phyloP scores from a whole-genome alignment of 2,888 invertebrate genomes.

The Anarsia innoxiella region DNA sequence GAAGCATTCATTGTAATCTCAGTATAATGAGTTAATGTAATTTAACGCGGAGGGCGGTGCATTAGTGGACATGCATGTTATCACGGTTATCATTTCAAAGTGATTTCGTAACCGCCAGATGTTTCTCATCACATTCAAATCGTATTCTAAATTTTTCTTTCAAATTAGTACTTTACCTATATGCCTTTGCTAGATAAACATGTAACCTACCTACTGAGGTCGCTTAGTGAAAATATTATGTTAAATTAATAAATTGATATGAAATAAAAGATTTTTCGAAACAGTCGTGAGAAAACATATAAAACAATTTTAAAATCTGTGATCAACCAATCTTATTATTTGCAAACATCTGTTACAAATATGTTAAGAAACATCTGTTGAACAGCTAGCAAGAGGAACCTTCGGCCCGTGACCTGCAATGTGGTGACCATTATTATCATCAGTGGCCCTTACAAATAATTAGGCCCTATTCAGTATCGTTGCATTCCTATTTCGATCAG shows the following conservation, averaged over 20 bases:
- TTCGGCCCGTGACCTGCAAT: conserved; percentile 45
- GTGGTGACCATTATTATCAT: conserved; percentile 43
- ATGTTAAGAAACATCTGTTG: conserved; percentile 59
- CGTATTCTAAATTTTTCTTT: too few relatives aligned
- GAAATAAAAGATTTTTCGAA: too few relatives aligned
- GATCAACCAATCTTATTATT: too few relatives aligned
- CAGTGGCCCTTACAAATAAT: conserved; percentile 55
- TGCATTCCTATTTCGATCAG: conserved; percentile 54
- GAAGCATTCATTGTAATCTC: conserved; percentile 44
- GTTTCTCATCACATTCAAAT: too few relatives aligned
- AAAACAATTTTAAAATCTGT: conserved; percentile 13
- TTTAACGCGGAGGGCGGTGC: conserved; percentile 60
- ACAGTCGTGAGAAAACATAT: too few relatives aligned
- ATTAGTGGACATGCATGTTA: conserved; percentile 53
- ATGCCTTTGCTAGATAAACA: too few relatives aligned
- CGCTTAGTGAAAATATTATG: too few relatives aligned
- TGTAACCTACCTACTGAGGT: too few relatives aligned
- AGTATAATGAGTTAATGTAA: conserved; percentile 56
- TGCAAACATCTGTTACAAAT: conserved; percentile 53
- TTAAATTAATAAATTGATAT: too few relatives aligned
- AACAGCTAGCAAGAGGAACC: conserved; percentile 40
- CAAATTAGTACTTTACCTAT: too few relatives aligned
- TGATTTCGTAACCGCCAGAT: conserved; percentile 54
- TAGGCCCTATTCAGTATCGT: conserved; percentile 64
- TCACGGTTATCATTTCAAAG: conserved; percentile 64